Evolutionary conservation across 2,113 vertebrate species (phyloP).

Genomic region (Myrmecobius fasciatus): DNA sequence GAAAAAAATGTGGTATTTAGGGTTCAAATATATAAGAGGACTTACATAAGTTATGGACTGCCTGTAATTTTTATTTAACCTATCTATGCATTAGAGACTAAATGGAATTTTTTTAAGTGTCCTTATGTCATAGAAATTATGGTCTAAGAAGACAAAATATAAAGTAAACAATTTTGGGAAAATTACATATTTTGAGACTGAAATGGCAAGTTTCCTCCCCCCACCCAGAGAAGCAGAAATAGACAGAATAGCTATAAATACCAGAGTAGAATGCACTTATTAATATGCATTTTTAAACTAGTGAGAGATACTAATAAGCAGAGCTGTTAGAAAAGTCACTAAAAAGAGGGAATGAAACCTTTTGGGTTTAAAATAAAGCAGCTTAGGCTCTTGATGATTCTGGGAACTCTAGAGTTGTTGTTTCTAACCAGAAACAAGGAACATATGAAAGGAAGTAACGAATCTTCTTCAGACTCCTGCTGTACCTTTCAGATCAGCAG

Average conservation of each 20-base stretch:
- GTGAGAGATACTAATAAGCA: neutral
- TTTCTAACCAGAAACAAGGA: neutral
- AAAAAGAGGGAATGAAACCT: neutral
- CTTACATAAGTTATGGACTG: neutral
- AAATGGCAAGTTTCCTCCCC: neutral
- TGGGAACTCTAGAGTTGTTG: neutral
- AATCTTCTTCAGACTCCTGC: neutral
- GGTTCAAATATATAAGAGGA: neutral
- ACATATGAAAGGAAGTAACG: neutral
- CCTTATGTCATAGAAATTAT: neutral
- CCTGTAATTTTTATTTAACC: neutral
- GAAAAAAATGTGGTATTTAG: neutral
- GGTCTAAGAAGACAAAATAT: neutral
- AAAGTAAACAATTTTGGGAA: neutral
- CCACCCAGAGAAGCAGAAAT: neutral
- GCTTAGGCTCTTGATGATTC: neutral
- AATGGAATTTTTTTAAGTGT: neutral
- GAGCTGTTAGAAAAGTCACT: neutral
- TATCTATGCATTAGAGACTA: neutral
- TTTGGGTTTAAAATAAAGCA: neutral
- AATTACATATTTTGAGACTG: neutral
- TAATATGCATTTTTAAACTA: neutral
- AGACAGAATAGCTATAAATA: neutral
- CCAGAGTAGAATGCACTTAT: neutral
- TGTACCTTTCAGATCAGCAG: neutral